These are phyloP conservation scores for Diplodus sargus DNA, from an alignment of 2,797 vertebrate genomes.

Conservation along the genomic window DNA sequence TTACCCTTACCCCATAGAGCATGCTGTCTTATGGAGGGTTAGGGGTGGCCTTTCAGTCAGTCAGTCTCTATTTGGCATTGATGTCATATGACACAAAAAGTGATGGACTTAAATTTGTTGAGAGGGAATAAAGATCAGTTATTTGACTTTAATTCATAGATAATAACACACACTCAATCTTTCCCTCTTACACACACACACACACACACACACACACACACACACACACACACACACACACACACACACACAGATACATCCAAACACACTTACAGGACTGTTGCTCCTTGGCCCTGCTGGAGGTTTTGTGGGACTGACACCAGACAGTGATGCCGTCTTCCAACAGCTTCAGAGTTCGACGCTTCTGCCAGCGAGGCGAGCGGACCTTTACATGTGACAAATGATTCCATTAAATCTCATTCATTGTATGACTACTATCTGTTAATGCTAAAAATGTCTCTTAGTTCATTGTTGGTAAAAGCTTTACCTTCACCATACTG, in stretches of 20 bases:
- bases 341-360: slow-evolving; percentile 88
- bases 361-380: slow-evolving; percentile 86
- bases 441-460: not conserved
- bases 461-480: not conserved
- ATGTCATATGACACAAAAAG: not conserved
- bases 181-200: not conserved
- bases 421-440: not conserved
- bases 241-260: slow-evolving; percentile 53
- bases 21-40: not conserved
- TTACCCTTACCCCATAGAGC: not conserved
- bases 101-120: not conserved
- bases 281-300: slow-evolving; percentile 82
- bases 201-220: slow-evolving; percentile 75
- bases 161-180: not conserved
- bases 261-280: slow-evolving; percentile 89
- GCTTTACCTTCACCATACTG: slow-evolving; percentile 89
- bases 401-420: not conserved
- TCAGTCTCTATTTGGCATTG: not conserved
- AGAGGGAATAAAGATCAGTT: not conserved
- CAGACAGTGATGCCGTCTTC: slow-evolving; percentile 91
- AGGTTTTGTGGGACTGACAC: slow-evolving; percentile 89
- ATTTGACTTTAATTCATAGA: not conserved
- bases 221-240: no score
- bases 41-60: not conserved
- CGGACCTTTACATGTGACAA: slow-evolving; percentile 80